Base-by-base conservation (phyloP, 2,113 vertebrate species). In the Chaenogobius annularis region DNA sequence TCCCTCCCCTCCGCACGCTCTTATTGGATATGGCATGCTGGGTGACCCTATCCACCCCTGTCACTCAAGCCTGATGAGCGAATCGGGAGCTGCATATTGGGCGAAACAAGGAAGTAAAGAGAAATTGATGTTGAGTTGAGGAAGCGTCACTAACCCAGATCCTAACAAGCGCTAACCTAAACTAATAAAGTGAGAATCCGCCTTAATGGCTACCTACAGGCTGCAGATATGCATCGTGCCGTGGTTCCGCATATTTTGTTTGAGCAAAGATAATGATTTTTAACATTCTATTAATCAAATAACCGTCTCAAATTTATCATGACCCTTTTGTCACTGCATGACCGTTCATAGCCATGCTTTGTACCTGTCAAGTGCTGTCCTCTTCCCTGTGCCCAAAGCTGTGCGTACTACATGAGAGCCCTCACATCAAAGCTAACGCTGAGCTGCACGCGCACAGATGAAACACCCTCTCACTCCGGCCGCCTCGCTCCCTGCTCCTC, bases 351-450 rank as follows among this genome's bases (percentile, higher is more conserved):
- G 88, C 86, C 86, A 63, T 83, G 87, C 91, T 93, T 92, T 93
- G 90, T 93, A 93, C 92, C 92, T 91, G 90, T 92, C 90, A 91
- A 94, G 93, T 92, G 89, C 82, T 83, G 88, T 90, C 89, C 92
- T 88, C 89, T 86, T 83, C 83, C 85, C 83, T 80, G 85, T 83
- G 85, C 91, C 90, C 90, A 89, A 79, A 91, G 87, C 91, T 82
- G 74, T 72, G 89, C 89, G 83, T 77, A 70, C 86, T 72, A 87
- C 85, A 88, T 80, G 80, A 91, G 87, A 92, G 90, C 90, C 89
- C 88, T 90, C 88, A 90, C 92, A 91, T 93, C 91, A 93, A 94
- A 93, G 91, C 87, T 80, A 58, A 86, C 74, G 75, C 85, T 78
- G 87, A 90, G 90, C 88, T 89, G 85, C 89, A 83, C 86, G 79